phyloP scores from a whole-genome alignment of 1,140 invertebrate species.

The Drosophila fuyamai region DNA sequence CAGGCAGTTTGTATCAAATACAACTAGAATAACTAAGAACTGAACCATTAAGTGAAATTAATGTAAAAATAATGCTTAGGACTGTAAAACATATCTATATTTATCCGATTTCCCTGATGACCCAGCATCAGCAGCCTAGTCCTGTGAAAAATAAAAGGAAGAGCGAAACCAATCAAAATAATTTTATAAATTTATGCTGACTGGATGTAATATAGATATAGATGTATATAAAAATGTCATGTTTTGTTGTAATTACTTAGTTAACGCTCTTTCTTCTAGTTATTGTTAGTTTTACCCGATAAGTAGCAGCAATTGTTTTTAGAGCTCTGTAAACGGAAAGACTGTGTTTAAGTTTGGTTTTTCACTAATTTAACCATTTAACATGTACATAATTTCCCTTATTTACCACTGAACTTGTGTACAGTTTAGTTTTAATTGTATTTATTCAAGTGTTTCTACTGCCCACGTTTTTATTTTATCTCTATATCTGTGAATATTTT shows the following conservation, averaged over 20 bases:
- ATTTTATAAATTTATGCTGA: slow-evolving; percentile 32
- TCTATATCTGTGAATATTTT: slow-evolving; percentile 70
- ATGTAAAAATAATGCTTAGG: slow-evolving; percentile 33
- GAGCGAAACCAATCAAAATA: slow-evolving; percentile 23
- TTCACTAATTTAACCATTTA: slow-evolving; percentile 51
- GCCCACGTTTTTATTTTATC: slow-evolving; percentile 40
- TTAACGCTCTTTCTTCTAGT: slow-evolving; percentile 18
- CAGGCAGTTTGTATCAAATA: slow-evolving; percentile 57
- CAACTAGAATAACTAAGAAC: slow-evolving; percentile 38
- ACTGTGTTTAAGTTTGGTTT: slow-evolving; percentile 82
- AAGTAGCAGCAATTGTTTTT: slow-evolving; percentile 82
- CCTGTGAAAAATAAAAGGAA: slow-evolving; percentile 46
- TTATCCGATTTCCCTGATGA: slow-evolving; percentile 20
- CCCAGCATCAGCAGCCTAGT: slow-evolving; percentile 47
- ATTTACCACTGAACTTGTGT: slow-evolving; percentile 9
- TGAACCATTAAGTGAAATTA: slow-evolving; percentile 51
- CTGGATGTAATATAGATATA: slow-evolving; percentile 25
- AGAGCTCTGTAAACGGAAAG: slow-evolving; percentile 74
- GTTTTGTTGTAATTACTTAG: slow-evolving; percentile 51
- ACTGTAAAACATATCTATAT: neutral
- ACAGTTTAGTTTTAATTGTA: slow-evolving; percentile 36
- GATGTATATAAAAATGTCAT: slow-evolving; percentile 35
- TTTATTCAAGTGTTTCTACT: slow-evolving; percentile 67
- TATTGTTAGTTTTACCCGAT: slow-evolving; percentile 58
- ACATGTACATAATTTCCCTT: slow-evolving; percentile 20